Base-by-base conservation (phyloP, 2,113 vertebrate species). In the Seriola quinqueradiata region DNA sequence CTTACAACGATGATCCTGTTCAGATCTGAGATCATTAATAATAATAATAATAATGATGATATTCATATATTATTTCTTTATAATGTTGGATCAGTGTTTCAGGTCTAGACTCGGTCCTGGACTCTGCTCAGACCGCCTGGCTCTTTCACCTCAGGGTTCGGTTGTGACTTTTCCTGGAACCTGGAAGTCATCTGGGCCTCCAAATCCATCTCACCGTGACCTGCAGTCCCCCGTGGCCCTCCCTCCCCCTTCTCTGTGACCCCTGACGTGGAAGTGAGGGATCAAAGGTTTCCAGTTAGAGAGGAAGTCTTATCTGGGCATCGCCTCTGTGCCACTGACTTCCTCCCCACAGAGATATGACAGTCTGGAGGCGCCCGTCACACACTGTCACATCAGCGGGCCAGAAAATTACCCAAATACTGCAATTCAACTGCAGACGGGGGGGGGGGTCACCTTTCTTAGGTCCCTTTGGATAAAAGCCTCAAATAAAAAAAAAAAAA, bases 331-430 rank as follows among this genome's bases (percentile, higher is more conserved):
- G 36, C 50, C 21, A 3, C 57, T 23, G 52, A 58, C 82, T 89
- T 93, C 90, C 93, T 94, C 92, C 93, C 73, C 48, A 84, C 82
- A 87, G 70, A 82, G 86, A 92, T 91, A 17, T 84, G 79, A 82
- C 87, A 90, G 91, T 83, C 54, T 61, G 40, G 50, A n/a, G 93
- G 88, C 88, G 72, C 91, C 86, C 81, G 87, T 89, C 83, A 86
- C 87, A 84, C 61, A 81, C 70, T 85, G 87, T 81, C 87, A 81
- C 89, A 84, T 66, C 71, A 90, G 80, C 28, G 28, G 28, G 28
- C 87, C 86, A 89, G 90, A 93, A 90, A 92, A 85, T 86, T 80
- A 85, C 79, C 75, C 32, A 82, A 89, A 93, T 87, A 50, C 89
- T 89, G 86, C 44, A 46, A 85, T 87, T 89, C 55, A 85, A 12